Evolutionary conservation across 2,113 vertebrate genomes (phyloP).

Genomic region (Rafetus swinhoei): DNA sequence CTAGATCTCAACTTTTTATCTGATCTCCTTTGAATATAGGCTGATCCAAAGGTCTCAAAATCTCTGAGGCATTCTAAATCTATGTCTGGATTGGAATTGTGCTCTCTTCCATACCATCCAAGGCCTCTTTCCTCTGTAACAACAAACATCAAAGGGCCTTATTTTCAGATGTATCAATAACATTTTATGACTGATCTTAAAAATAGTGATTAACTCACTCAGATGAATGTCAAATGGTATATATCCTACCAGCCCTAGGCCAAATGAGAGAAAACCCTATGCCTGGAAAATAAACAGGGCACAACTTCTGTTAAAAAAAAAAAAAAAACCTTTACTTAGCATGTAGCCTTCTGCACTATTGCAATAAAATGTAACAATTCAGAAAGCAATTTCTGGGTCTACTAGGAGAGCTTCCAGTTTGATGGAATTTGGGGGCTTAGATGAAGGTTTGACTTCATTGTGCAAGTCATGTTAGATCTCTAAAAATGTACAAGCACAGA

Average conservation of each 20-base stretch:
- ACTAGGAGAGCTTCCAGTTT: conserved; percentile 18
- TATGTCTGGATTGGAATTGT: not conserved
- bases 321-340: conserved; percentile 1
- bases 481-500: not conserved
- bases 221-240: not conserved
- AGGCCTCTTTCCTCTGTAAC: conserved; percentile 37
- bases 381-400: conserved; percentile 1
- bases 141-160: not conserved
- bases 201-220: not conserved
- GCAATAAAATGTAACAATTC: not conserved
- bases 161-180: not conserved
- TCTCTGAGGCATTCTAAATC: not conserved
- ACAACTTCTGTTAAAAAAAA: not conserved
- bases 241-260: rapidly evolving
- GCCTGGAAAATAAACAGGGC: rapidly evolving
- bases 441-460: conserved; percentile 3
- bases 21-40: not conserved
- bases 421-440: not conserved
- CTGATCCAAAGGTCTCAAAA: not conserved
- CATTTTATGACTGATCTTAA: not conserved
- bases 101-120: not conserved
- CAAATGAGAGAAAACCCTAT: not conserved
- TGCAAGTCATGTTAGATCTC: rapidly evolving
- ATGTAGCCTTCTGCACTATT: not conserved
- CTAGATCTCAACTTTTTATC: not conserved